These are phyloP conservation scores for Hydriomena furcata DNA, from an alignment of 2,888 invertebrate species.

Conservation along the genomic window DNA sequence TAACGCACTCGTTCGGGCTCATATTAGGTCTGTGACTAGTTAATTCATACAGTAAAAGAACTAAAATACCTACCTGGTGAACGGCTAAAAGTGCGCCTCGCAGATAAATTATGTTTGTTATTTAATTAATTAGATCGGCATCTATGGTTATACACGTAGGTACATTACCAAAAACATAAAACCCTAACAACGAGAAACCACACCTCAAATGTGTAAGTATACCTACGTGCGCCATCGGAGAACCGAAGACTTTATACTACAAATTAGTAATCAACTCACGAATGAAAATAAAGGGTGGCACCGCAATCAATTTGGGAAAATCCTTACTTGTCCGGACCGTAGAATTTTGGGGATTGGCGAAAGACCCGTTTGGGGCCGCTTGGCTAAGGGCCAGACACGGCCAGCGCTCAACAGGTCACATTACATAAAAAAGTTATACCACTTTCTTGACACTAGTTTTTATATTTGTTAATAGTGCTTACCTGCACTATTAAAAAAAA, in stretches of 20 bases:
- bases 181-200: no score
- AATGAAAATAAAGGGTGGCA: constrained; percentile 27
- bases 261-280: constrained; percentile 28
- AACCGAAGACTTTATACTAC: constrained; percentile 5
- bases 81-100: no score
- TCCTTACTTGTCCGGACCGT: constrained; percentile 19
- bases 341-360: constrained; percentile 26
- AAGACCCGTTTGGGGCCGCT: constrained; percentile 29
- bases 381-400: constrained; percentile 47
- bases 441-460: constrained; percentile 17
- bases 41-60: no score
- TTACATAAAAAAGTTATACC: constrained; percentile 33
- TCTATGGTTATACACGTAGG: no score
- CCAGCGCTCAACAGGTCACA: constrained; percentile 50
- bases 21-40: no score
- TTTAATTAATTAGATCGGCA: no score
- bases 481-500: no score
- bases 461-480: background rate
- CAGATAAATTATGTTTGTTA: no score
- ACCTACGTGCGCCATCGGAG: constrained; percentile 13
- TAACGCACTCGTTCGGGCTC: no score
- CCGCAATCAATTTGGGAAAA: constrained; percentile 25
- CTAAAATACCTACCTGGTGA: no score
- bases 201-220: no score
- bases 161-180: no score